Base-by-base conservation (phyloP, 2,888 invertebrate genomes). In the Chrysomela aeneicollis region DNA sequence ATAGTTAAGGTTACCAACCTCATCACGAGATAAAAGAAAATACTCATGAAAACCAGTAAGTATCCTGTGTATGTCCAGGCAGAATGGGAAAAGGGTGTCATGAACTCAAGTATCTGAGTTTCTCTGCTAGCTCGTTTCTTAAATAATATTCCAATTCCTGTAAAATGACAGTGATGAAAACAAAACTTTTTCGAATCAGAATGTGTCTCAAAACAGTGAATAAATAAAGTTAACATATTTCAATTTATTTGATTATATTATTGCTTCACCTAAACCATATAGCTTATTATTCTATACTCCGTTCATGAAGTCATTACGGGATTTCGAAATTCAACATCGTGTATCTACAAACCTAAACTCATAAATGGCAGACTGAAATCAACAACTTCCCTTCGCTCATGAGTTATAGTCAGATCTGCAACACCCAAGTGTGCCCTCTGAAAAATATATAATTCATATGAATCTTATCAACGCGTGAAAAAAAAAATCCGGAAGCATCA, bases 351-450 rank as follows among this genome's bases (percentile, higher is more conserved):
- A 72, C 78, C 95, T 70, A 98, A 84, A 74, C 94, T 95, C 95
- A 99, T 97, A 83, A 98, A 99, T 0, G 98, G 98, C 83, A 95
- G 94, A 2, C 96, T 95, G 80, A 97, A 97, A 81, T 97, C 96
- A n/a, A 95, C 94, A 21, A 88, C 90, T 70, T 90, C 89, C 73
- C 95, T 89, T 61, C 98, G 86, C 59, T 92, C 89, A 79, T 93
- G 95, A 5, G 95, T 99, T 66, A 98, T 97, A 0, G 98, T 98
- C 71, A 99, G 85, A 79, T 98, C 97, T 74, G 96, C 97, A 66
- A 98, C 92, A 0, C 95, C 98, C 73, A 99, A 87, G 81, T 98
- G 95, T 9, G 96, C 96, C 86, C 90, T 92, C 96, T 97, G 83
- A 47, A 87, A 85, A 67, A 62, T 19, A 26, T 42, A 9, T 35